Evolutionary conservation across 2,888 invertebrate genomes (phyloP).

Genomic region (Seira musarum): DNA sequence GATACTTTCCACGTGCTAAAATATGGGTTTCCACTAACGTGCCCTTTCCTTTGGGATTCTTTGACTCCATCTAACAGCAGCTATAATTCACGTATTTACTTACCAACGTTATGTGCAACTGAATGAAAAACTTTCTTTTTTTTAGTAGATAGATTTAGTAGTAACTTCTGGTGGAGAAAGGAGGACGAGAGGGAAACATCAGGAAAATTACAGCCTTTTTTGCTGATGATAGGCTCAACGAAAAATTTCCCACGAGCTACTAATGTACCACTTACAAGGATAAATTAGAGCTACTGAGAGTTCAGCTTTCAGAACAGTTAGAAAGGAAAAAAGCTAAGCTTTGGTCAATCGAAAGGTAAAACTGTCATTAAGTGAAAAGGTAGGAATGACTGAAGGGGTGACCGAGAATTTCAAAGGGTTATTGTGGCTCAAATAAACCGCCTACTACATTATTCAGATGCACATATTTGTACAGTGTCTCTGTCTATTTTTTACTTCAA

Average conservation of each 20-base stretch:
- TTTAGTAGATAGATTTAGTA: conserved; percentile 1
- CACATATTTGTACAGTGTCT: too few relatives aligned
- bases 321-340: background rate
- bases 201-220: conserved; percentile 18
- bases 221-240: conserved; percentile 10
- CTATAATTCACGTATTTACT: background rate
- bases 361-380: background rate
- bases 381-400: background rate
- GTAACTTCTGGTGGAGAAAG: background rate
- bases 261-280: conserved; percentile 2
- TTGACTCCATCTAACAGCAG: background rate
- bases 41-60: conserved; percentile 5
- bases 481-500: too few relatives aligned
- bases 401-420: too few relatives aligned
- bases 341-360: background rate
- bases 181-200: background rate
- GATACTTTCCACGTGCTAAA: background rate
- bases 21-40: background rate
- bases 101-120: background rate
- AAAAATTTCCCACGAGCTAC: conserved; percentile 9
- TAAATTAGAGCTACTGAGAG: conserved; percentile 14
- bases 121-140: background rate
- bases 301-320: background rate
- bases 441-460: too few relatives aligned
- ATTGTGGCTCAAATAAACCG: too few relatives aligned